A percentile compares a stretch with the other conserved stretches of the same genome.
phyloP scores from a whole-genome alignment of 1,140 invertebrate species.

The Heliothis virescens region DNA sequence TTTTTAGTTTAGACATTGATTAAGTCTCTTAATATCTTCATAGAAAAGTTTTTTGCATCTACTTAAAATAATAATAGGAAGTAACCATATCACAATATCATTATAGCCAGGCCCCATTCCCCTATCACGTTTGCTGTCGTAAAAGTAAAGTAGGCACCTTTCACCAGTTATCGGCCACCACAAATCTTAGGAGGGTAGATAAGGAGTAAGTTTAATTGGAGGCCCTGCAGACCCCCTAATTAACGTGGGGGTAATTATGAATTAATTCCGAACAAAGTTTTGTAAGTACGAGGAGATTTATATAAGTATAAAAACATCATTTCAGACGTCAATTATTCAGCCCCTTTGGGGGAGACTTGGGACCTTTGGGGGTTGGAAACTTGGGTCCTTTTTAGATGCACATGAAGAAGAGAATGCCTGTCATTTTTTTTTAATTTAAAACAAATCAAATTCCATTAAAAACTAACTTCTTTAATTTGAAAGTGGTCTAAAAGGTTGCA shows the following conservation, averaged over 20 bases:
- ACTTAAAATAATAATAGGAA: neutral
- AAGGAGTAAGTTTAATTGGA: slow-evolving; percentile 21
- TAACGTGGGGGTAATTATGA: neutral
- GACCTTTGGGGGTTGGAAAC: no score
- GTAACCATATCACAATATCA: neutral
- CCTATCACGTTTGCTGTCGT: slow-evolving; percentile 13
- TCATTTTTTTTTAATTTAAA: no score
- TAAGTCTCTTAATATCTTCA: no score
- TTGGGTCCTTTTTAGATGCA: no score
- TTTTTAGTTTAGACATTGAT: no score
- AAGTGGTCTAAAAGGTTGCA: no score
- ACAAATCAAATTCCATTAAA: no score
- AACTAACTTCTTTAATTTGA: no score
- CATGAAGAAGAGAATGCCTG: no score
- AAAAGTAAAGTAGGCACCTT: slow-evolving; percentile 19
- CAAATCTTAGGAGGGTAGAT: slow-evolving; percentile 9
- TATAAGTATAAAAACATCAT: neutral
- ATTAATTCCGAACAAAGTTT: slow-evolving; percentile 5
- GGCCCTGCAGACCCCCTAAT: neutral
- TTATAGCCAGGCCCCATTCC: neutral
- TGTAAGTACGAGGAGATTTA: neutral
- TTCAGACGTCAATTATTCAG: neutral
- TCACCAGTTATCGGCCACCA: slow-evolving; percentile 8
- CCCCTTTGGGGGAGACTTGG: neutral
- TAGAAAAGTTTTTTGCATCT: no score